Base-by-base conservation (phyloP, 2,113 vertebrate species). In the Xenopus laevis region DNA sequence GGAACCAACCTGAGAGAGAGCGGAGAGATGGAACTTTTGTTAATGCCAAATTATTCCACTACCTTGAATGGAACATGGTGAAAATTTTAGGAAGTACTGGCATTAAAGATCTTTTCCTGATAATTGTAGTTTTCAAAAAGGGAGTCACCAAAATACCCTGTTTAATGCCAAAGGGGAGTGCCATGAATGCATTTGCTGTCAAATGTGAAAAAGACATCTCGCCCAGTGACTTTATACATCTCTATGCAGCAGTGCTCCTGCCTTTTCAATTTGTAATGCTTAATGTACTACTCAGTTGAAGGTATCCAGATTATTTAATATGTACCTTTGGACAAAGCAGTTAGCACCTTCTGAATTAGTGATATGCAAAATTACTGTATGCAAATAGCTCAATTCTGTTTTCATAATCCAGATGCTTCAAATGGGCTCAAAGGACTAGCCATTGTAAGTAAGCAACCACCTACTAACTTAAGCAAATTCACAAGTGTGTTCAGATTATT, bases 111-210 rank as follows among this genome's bases (percentile, higher is more conserved):
- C 44, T 47, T 8, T 61, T 23, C 47, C 61, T 17, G 18, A 53
- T 11, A 17, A 47, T 55, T 55, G 15, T 50, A 50, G 47, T 16
- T 50, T 55, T n/a, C 7, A n/a, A n/a, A 27, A n/a, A 55, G 16
- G 15, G 53, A 55, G 7, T 55, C 15, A 55, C 13, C 15, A 55
- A 55, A 55, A 55, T 55, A 62, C 58, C 44, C 23, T 27, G 40
- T 65, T 33, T 65, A 72, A 65, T 67, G 71, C 71, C 61, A 65
- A 72, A 72, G 62, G 50, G 18, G 7, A 30, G 47, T 18, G 18
- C 18, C 17, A 18, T 20, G 16, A n/a, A 18, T 21, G 6, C 52
- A 23, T 55, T 13, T 33, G 23, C 30, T 20, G 53, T 16, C 27
- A 17, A 21, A 55, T 20, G 11, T 27, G 13, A 63, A 17, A 21